Evolutionary conservation across 2,113 vertebrate genomes (phyloP), one percentile per base, ranked within the genome.

Genomic region (Tylochromis polylepis): DNA sequence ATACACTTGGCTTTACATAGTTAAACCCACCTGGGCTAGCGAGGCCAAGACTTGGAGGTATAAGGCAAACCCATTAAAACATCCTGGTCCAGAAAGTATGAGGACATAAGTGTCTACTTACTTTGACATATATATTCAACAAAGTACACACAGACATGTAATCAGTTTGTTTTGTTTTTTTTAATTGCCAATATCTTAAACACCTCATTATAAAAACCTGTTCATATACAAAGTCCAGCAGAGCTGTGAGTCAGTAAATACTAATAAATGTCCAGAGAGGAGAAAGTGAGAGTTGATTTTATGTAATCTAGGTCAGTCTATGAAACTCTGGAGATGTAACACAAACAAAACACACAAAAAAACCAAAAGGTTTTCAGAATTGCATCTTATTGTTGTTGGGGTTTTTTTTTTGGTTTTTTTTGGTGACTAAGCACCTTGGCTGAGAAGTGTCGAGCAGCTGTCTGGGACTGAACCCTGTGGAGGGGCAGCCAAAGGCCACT

Each of bases 201-300:
- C 94, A 96, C 91, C 92, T 95, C 88, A 93, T 92, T 92, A 89
- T 92, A 94, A 95, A 95, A 94, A 91, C 85, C 86, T 83, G 82
- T 82, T 95, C 93, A 85, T 93, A 78, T 86, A 94, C 89, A 88
- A 94, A 86, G 84, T 84, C 82, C 91, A 92, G 85, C 88, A 89
- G 84, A 88, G 81, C 78, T 60, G 67, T 72, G 84, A 82, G 81
- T 92, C 83, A 86, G 83, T 80, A 81, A 46, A 88, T 85, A 85
- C 86, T 88, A 81, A 85, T 91, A 81, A 80, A 60, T 53, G 80
- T 87, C 89, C 83, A 88, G 49, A 87, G 83, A 87, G 79, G 85
- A 41, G 53, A 79, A 67, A 59, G 57, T 8, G 46, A 78, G 75
- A 67, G 3, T 60, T 49, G 67, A 11, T 34, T n/a, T 67, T 20